Conservation (phyloP, 2,113 vertebrate species). For the Bombycilla garrulus region DNA sequence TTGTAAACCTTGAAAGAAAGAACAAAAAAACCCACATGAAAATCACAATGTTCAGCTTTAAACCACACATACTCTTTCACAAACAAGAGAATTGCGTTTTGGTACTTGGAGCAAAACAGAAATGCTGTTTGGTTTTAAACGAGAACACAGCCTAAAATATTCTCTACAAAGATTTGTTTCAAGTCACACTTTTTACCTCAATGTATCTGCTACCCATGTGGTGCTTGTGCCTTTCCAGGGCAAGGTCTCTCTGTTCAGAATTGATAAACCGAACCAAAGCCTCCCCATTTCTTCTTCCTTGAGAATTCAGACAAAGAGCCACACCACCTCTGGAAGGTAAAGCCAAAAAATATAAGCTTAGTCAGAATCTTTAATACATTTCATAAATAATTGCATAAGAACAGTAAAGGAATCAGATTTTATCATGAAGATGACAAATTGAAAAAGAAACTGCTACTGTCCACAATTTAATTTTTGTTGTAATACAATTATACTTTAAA, state of each 20-base stretch:
- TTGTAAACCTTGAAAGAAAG: conserved; percentile 86
- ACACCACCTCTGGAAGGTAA: conserved; percentile 85
- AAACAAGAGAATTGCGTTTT: neutral
- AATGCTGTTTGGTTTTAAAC: neutral
- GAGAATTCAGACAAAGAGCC: conserved; percentile 93
- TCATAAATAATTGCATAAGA: neutral
- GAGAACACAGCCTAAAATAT: neutral
- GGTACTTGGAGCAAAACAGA: neutral
- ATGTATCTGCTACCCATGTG: conserved; percentile 97
- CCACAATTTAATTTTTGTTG: neutral
- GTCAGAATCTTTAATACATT: neutral
- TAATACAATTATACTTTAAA: neutral
- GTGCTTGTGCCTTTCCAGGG: conserved; percentile 93
- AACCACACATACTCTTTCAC: neutral
- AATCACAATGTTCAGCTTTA: neutral
- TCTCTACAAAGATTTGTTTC: neutral
- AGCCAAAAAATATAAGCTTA: neutral
- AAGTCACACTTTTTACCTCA: conserved; percentile 77
- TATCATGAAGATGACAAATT: neutral
- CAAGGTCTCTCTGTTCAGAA: conserved; percentile 91
- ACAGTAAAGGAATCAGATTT: neutral
- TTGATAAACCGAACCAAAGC: conserved; percentile 91
- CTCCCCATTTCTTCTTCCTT: conserved; percentile 94
- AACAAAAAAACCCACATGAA: neutral
- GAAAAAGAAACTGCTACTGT: neutral